These are phyloP conservation scores for Hystrix cristata DNA, from an alignment of 2,113 vertebrate genomes.

Conservation along the genomic window DNA sequence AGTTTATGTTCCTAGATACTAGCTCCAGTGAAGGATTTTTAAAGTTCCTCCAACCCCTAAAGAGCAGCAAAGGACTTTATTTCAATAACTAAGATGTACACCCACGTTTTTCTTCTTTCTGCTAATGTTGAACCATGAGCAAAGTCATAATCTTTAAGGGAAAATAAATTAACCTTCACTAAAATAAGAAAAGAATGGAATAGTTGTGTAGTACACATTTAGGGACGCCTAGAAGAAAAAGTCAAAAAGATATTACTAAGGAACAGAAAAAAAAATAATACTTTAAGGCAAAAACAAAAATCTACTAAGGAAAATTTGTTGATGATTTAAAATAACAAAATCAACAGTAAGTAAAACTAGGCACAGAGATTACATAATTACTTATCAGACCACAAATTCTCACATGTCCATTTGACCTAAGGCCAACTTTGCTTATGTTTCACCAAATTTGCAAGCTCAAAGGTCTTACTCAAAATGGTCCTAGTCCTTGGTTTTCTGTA, in stretches of 20 bases:
- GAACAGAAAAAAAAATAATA: not conserved
- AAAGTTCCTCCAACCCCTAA: not conserved
- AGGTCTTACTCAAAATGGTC: not conserved
- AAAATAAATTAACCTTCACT: conserved; percentile 16
- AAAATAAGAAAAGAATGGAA: conserved; percentile 47
- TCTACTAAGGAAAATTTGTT: not conserved
- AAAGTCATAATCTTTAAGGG: conserved; percentile 41
- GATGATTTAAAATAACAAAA: conserved; percentile 42
- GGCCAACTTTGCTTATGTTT: not conserved
- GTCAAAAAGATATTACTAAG: not conserved
- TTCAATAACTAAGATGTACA: not conserved
- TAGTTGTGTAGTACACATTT: not conserved
- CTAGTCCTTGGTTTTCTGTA: not conserved
- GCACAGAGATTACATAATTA: not conserved
- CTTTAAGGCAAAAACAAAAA: conserved; percentile 35
- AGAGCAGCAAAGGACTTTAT: conserved; percentile 35
- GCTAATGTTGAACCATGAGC: not conserved
- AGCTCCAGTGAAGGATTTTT: not conserved
- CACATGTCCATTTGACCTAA: not conserved
- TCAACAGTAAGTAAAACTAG: not conserved
- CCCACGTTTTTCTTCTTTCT: not conserved
- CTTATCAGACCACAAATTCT: not conserved
- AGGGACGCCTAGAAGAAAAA: not conserved
- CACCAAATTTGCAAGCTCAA: not conserved
- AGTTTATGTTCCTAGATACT: not conserved